Percentiles rank a stretch among this genome's conserved stretches.
phyloP scores from a whole-genome alignment of 1,140 invertebrate genomes.

The Brachionus rubens region DNA sequence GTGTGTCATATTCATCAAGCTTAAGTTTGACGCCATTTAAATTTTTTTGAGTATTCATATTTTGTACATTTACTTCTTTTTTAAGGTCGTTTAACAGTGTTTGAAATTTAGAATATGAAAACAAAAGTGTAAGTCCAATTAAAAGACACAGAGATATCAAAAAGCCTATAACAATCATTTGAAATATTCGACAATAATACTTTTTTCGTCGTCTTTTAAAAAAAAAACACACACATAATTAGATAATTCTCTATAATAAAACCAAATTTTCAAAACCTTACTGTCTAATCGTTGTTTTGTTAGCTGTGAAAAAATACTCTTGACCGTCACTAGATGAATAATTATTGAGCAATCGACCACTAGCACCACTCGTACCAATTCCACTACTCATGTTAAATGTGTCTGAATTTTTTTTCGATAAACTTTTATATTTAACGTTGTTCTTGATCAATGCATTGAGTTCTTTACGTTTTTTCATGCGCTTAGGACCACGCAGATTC shows the following conservation, averaged over 20 bases:
- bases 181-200: constrained; percentile 16
- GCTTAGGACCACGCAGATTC: constrained; percentile 38
- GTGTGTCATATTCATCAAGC: constrained; percentile 7
- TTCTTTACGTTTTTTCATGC: constrained; percentile 30
- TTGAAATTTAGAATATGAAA: constrained; percentile 43
- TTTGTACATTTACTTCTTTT: constrained; percentile 19
- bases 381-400: constrained; percentile 32
- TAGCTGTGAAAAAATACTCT: constrained; percentile 41
- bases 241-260: background rate
- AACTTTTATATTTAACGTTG: constrained; percentile 34
- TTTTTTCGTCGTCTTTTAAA: background rate
- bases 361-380: background rate
- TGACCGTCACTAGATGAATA: constrained; percentile 27
- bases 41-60: constrained; percentile 9
- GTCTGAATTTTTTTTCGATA: constrained; percentile 7
- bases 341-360: background rate
- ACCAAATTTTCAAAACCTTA: too few relatives aligned
- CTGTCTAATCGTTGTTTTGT: constrained; percentile 18
- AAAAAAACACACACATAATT: background rate
- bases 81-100: constrained; percentile 25
- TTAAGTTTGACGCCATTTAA: background rate
- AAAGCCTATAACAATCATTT: constrained; percentile 14
- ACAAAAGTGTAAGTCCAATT: background rate
- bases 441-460: constrained; percentile 34
- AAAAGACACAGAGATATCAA: background rate